Evolutionary conservation across 1,140 invertebrate genomes (phyloP), one percentile per base, ranked within the genome.

Genomic region (Magallana gigas): DNA sequence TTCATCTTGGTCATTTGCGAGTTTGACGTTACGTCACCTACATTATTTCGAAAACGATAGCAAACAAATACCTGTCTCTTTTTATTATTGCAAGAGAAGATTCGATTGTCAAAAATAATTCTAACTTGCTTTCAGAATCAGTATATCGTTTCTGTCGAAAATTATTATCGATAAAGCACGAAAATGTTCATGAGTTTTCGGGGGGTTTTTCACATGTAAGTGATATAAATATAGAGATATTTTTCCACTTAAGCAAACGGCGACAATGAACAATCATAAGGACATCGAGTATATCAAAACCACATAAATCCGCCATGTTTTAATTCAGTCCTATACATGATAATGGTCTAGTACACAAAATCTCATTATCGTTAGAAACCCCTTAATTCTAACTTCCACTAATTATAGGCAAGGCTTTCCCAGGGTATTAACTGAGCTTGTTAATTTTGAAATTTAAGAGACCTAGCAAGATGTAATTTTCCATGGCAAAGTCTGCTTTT

Each of bases 401-500:
- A 71, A 71, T 71, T 71, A 71, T 71, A 71, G 64, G 29, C 64
- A 36, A 71, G 64, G 60, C 64, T 8, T 71, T 36, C 6, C 29
- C 64, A 11, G 5, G 64, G 23, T 71, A 71, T 71, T 23, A 71
- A 71, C 64, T 7, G 64, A 71, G 18, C n/a, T 18, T 71, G 64
- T 23, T 71, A 23, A 71, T 71, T 71, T 71, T 71, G 23, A 71
- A 71, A 71, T 71, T 36, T 71, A 71, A 29, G 64, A 18, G 64
- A 18, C 8, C 64, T 18, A 29, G 8, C 8, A 71, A 29, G 23
- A 71, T 18, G 29, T 29, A 71, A 29, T 71, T 71, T 36, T 8
- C 3, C 64, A 23, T 18, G 64, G 8, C 11, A 11, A 71, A 71
- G 23, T 71, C 64, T 71, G 64, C 18, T 23, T 71, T 71, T 71